Base-by-base conservation (phyloP, 2,888 invertebrate species). In the Pristionchus entomophagus region DNA sequence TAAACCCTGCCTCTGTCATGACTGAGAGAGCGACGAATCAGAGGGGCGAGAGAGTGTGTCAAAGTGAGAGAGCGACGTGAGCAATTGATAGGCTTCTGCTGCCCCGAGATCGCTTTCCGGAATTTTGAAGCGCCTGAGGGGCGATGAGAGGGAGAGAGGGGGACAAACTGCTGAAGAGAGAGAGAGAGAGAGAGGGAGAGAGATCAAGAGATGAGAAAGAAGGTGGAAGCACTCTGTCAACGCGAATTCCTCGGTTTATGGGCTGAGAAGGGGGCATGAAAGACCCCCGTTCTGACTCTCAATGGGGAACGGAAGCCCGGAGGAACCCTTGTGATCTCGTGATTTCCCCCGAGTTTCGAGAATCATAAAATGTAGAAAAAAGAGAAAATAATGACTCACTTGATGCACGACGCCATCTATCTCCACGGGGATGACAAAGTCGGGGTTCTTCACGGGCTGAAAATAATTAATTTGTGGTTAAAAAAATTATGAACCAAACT, bases 351-450 rank as follows among this genome's bases (percentile, higher is more conserved):
- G 26, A n/a, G 45, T 73, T 73, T 73, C 45, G 73, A 32, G 53
- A 80, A 80, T 32, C 26, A n/a, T 29, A 32, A n/a, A 35, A 17
- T 51, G 19, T 80, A 29, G 53, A 80, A 56, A 10, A n/a, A 32
- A 69, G 4, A 6, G 17, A 38, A 69, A 38, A n/a, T 45, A 41
- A 26, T 41, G 32, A 32, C 69, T 65, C 22, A 85, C 85, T 95
- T 99, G 99, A 95, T 99, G 99, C 88, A 98, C 96, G 82, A 97
- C 97, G 91, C 99, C 99, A 95, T 99, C 99, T 93, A 99, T 99
- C 95, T 99, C 99, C 88, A 99, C 99, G 88, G 99, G 99, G 94
- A 99, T 99, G 94, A 99, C 97, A 95, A 99, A 99, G 95, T 99
- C 99, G 91, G 99, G 99, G 95, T 99, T 99, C 95, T 97, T 97